Conservation (phyloP, 2,888 invertebrate species). For the Coecobrya sp. region DNA sequence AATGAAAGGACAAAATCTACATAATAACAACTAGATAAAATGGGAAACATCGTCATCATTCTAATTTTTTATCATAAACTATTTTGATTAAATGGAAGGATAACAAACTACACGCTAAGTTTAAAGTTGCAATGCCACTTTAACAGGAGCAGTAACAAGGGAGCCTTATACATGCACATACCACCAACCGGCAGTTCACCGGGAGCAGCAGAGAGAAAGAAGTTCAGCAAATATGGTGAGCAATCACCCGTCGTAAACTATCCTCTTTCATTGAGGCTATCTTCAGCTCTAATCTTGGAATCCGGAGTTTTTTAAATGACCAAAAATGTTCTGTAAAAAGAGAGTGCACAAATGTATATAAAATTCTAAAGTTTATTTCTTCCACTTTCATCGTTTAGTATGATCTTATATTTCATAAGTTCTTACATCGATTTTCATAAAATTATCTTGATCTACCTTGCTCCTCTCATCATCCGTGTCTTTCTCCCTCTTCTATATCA, state of each 20-base stretch:
- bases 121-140: conserved; percentile 11
- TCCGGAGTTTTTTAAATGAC: conserved; percentile 82
- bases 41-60: conserved; percentile 37
- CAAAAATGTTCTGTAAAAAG: conserved; percentile 53
- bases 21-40: conserved; percentile 50
- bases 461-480: conserved; percentile 44
- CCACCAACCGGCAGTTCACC: conserved; percentile 67
- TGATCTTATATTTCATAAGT: conserved; percentile 8
- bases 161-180: conserved; percentile 39
- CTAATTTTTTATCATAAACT: conserved; percentile 67
- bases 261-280: conserved; percentile 82
- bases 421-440: neutral
- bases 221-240: conserved; percentile 79
- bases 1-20: neutral
- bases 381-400: neutral
- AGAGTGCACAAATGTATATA: neutral
- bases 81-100: conserved; percentile 72
- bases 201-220: conserved; percentile 49
- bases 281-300: conserved; percentile 81
- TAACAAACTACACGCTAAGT: conserved; percentile 35
- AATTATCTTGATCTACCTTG: conserved; percentile 63
- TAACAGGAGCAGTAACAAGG: conserved; percentile 33
- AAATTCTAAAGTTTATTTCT: conserved; percentile 16
- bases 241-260: conserved; percentile 81
- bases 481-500: conserved; percentile 24